A percentile compares a stretch with the other conserved stretches of the same genome.
These are phyloP conservation scores for Struthidea cinerea DNA, from an alignment of 2,113 vertebrate genomes.

Conservation along the genomic window DNA sequence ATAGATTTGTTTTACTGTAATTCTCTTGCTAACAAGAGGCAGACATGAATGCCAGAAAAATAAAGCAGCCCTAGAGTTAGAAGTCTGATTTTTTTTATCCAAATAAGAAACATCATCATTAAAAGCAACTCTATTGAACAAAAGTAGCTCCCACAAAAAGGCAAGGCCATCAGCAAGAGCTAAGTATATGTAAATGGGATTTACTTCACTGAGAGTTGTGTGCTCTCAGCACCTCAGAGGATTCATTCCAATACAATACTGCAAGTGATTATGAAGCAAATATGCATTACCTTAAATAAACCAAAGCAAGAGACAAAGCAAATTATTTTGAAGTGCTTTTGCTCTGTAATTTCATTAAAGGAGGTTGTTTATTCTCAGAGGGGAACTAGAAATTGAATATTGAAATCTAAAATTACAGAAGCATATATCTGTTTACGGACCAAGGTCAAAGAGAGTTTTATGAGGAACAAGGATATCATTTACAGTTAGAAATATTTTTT, in stretches of 20 bases:
- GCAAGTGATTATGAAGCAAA: background rate
- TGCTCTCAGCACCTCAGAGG: background rate
- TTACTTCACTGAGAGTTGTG: background rate
- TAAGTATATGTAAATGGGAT: background rate
- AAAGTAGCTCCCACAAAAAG: background rate
- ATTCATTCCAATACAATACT: background rate
- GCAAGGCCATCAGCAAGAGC: background rate
- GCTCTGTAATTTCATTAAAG: background rate
- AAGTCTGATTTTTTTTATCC: background rate
- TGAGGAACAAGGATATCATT: background rate
- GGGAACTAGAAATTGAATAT: background rate
- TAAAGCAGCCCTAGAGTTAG: background rate
- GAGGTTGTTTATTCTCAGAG: background rate
- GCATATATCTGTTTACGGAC: background rate
- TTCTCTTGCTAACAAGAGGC: background rate
- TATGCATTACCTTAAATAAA: constrained; percentile 1
- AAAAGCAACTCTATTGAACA: background rate
- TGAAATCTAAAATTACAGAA: background rate
- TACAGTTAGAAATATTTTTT: background rate
- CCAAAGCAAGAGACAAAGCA: background rate
- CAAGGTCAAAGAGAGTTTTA: background rate
- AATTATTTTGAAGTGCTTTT: background rate
- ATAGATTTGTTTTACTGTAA: background rate
- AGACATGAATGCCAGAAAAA: background rate
- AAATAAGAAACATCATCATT: background rate